phyloP scores from a whole-genome alignment of 35 echinoderm and acorn worm species.

The Strongylocentrotus purpuratus region DNA sequence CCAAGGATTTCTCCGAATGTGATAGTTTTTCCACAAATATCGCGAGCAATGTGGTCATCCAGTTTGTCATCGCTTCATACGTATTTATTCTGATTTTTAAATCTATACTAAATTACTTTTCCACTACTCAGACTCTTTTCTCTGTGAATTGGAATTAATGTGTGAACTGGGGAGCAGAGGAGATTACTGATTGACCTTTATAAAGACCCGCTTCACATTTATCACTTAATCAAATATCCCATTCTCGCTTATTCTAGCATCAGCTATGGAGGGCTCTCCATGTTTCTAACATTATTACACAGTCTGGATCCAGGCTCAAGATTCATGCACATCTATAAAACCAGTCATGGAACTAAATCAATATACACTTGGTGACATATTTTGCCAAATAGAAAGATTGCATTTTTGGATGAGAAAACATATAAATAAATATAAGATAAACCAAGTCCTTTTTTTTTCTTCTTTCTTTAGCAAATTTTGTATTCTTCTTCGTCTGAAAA shows the following conservation, averaged over 20 bases:
- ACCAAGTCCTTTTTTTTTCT: too few relatives aligned
- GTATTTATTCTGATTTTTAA: conserved; percentile 4
- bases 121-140: background rate
- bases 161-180: background rate
- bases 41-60: background rate
- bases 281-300: too few relatives aligned
- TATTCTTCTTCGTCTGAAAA: too few relatives aligned
- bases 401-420: too few relatives aligned
- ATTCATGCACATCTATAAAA: too few relatives aligned
- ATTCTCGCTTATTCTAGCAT: background rate
- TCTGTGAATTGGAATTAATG: background rate
- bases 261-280: background rate
- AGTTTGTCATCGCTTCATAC: background rate
- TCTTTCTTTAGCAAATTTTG: too few relatives aligned
- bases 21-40: background rate
- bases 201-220: background rate
- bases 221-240: background rate
- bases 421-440: too few relatives aligned
- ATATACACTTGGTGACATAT: too few relatives aligned
- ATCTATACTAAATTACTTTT: background rate
- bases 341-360: too few relatives aligned
- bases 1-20: background rate
- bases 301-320: too few relatives aligned
- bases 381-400: too few relatives aligned
- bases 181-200: background rate